phyloP scores from a whole-genome alignment of 2,888 invertebrate species.

The Bugulina stolonifera region DNA sequence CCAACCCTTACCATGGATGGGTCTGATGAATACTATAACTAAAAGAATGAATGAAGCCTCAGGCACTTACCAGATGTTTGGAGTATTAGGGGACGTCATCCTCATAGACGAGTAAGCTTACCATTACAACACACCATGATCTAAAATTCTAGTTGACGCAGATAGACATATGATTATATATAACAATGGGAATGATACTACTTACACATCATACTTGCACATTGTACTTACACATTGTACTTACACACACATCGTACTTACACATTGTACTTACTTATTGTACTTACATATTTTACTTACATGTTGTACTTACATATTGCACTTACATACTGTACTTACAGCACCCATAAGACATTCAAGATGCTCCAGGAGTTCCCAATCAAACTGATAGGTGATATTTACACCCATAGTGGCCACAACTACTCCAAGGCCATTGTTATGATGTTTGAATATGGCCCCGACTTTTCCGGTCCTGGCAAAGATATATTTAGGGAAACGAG shows the following conservation, averaged over 20 bases:
- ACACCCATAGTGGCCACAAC: constrained; percentile 42
- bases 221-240: no score
- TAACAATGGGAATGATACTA: no score
- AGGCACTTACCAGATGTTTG: constrained; percentile 55
- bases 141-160: no score
- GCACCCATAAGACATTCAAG: constrained; percentile 35
- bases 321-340: background rate
- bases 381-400: constrained; percentile 45
- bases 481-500: constrained; percentile 53
- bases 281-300: no score
- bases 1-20: constrained; percentile 33
- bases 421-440: constrained; percentile 43
- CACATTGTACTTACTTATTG: no score
- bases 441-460: constrained; percentile 53
- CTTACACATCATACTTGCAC: no score
- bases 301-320: no score
- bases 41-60: constrained; percentile 55
- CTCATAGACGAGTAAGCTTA: constrained; percentile 50
- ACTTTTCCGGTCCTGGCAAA: constrained; percentile 52
- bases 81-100: constrained; percentile 51
- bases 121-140: no score
- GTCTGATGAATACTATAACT: constrained; percentile 47
- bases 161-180: no score
- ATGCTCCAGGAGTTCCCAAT: constrained; percentile 53
- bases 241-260: no score